Evolutionary conservation across 2,113 vertebrate genomes (phyloP).

Genomic region (Pelodiscus sinensis): DNA sequence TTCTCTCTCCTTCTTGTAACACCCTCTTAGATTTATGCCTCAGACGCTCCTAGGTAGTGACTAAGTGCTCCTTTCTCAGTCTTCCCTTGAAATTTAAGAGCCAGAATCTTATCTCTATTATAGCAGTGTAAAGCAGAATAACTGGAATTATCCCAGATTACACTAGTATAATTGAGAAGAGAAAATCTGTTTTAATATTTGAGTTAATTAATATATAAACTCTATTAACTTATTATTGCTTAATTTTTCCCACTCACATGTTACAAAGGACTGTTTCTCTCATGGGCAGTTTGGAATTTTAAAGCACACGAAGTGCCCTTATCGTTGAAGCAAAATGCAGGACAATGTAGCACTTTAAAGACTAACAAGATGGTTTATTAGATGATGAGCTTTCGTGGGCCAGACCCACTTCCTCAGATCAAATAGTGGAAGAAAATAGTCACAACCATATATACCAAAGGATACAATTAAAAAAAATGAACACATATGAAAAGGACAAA

Average conservation of each 20-base stretch:
- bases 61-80: background rate
- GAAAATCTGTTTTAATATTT: background rate
- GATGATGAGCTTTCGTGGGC: no score
- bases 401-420: no score
- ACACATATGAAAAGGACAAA: no score
- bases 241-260: background rate
- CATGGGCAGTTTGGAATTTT: background rate
- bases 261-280: background rate
- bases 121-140: background rate
- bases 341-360: no score
- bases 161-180: background rate
- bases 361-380: no score
- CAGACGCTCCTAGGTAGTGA: no score
- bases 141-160: background rate
- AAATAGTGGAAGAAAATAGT: no score
- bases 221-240: background rate
- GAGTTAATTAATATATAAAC: background rate
- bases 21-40: no score
- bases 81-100: background rate
- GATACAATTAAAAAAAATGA: no score
- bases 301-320: background rate
- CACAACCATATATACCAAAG: no score
- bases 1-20: no score
- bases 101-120: background rate
- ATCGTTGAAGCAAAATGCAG: no score